A percentile compares a stretch with the other conserved stretches of the same genome.
phyloP scores from a whole-genome alignment of 2,888 invertebrate genomes.

The Apamea crenata region DNA sequence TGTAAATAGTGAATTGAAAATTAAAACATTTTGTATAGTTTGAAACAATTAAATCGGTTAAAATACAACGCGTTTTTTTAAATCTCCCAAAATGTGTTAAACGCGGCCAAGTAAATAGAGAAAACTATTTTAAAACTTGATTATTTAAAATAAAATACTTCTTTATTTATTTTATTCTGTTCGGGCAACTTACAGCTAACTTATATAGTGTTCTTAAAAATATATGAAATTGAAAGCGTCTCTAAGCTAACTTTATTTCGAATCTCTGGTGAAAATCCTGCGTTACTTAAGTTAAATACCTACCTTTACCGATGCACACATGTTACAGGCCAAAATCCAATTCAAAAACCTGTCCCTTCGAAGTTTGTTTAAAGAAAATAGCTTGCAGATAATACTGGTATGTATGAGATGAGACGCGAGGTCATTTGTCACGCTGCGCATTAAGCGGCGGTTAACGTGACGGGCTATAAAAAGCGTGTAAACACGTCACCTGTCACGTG shows the following conservation, averaged over 20 bases:
- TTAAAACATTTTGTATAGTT: neutral
- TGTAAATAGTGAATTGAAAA: conserved; percentile 38
- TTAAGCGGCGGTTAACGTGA: conserved; percentile 68
- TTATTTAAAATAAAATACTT: neutral
- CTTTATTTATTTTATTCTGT: neutral
- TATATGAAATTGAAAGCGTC: too few species aligned
- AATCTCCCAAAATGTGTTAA: neutral
- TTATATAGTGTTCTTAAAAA: neutral
- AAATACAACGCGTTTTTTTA: neutral
- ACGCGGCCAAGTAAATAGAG: too few species aligned
- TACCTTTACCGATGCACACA: neutral
- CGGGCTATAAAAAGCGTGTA: conserved; percentile 75
- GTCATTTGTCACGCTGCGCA: conserved; percentile 72
- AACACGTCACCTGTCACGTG: conserved; percentile 81
- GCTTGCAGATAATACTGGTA: conserved; percentile 41
- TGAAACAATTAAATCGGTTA: neutral
- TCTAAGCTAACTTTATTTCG: neutral
- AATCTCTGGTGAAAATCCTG: neutral
- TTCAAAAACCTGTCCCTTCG: conserved; percentile 30
- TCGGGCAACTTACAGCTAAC: neutral
- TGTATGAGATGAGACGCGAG: conserved; percentile 44
- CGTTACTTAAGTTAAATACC: neutral
- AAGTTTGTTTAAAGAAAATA: conserved; percentile 45
- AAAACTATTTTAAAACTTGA: neutral
- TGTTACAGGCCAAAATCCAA: neutral